Conservation (phyloP, 1,140 invertebrate genomes). For the Aphelinus atriplicis region DNA sequence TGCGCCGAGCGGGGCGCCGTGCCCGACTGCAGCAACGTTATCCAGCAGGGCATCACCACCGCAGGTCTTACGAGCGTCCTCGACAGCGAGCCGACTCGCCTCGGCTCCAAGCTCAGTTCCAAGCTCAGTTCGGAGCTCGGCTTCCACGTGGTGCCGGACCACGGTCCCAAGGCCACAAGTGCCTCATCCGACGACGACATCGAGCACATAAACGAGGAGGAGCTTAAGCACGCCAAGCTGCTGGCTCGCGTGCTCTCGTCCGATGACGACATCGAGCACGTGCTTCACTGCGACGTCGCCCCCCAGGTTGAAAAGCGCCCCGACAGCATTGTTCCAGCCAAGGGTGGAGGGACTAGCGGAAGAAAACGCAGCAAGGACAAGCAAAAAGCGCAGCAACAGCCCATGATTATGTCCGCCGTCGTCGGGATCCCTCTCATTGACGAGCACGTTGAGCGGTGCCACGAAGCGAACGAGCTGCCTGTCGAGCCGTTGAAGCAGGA, state of each 20-base stretch:
- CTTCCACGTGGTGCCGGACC: too few species aligned
- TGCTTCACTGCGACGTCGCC: conserved; percentile 48
- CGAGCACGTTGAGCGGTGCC: background rate
- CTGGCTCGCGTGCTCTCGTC: conserved; percentile 41
- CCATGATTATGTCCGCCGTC: too few species aligned
- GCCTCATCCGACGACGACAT: conserved; percentile 61
- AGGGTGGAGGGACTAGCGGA: background rate
- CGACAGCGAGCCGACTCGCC: background rate
- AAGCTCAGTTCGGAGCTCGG: background rate
- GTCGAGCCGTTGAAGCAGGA: background rate
- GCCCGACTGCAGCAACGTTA: conserved; percentile 47
- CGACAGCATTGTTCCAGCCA: background rate
- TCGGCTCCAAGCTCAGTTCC: background rate
- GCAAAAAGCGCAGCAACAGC: background rate
- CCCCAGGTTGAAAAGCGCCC: background rate
- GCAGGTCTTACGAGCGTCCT: too few species aligned
- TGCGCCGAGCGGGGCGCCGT: conserved; percentile 62
- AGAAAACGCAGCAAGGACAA: conserved; percentile 34
- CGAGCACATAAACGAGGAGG: conserved; percentile 50
- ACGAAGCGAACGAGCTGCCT: background rate
- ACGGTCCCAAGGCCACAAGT: too few species aligned
- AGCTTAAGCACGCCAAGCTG: background rate
- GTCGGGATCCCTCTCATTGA: too few species aligned
- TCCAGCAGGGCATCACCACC: conserved; percentile 1
- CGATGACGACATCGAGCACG: conserved; percentile 59